Evolutionary conservation across 2,888 invertebrate species (phyloP), one percentile per base, ranked within the genome.

Genomic region (Germaria angustata): DNA sequence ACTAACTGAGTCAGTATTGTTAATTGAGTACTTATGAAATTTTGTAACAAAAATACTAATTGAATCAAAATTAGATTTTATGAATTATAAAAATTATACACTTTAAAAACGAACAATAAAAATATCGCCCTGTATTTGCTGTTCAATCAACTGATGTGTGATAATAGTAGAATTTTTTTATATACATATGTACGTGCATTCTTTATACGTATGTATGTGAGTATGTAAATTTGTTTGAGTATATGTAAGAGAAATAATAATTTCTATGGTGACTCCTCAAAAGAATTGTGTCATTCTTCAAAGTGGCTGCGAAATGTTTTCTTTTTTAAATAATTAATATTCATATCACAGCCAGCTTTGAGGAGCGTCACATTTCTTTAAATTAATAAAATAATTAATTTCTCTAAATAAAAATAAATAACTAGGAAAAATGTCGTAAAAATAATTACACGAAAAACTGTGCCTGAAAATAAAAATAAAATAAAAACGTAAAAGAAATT

Each of bases 301-400:
- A 96, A 95, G 95, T 96, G 96, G 95, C 92, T 96, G 96, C 96
- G 93, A 93, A 95, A 93, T 96, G 96, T 94, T 91, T 91, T 88
- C 87, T 86, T 93, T 91, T 91, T 88, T 86, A 85, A 86, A 88
- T 49, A 49, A 88, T 87, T 90, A 90, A 88, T 82, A 88, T 87
- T 93, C 96, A 96, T 97, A 97, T 97, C 97, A 97, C 97, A 97
- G 97, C 97, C 97, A 97, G 97, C 97, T 97, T 98, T 97, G 97
- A 97, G 97, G 97, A 97, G 96, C 96, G 95, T 88, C 89, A 88
- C 91, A 88, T 87, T 90, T 86, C 85, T 85, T 81, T 68, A 55
- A 68, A 77, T 75, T 65, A 80, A 69, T 78, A 66, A 71, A 44
- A 44, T 44, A 57, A 17, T 32, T 44, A 53, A 44, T 36, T 75